phyloP scores from a whole-genome alignment of 2,797 vertebrate species.

The Carduelis carduelis region DNA sequence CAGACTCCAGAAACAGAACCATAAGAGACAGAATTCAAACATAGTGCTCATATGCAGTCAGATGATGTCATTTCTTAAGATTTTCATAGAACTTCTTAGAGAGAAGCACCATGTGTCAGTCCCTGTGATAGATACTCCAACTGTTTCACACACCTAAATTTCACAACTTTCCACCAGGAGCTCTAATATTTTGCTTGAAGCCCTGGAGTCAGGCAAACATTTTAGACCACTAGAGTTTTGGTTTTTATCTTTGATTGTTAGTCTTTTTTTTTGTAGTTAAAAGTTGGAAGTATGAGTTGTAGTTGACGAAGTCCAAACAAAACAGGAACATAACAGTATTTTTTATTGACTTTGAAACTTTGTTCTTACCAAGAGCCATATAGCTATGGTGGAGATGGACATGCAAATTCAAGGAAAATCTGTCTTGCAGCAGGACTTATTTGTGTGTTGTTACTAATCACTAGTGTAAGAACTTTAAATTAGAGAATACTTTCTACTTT shows the following conservation, averaged over 20 bases:
- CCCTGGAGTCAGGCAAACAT: background rate
- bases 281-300: background rate
- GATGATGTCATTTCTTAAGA: background rate
- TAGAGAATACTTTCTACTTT: background rate
- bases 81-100: background rate
- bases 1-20: background rate
- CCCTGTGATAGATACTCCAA: background rate
- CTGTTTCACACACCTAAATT: background rate
- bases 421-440: background rate
- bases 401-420: background rate
- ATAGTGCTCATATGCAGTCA: background rate
- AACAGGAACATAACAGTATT: background rate
- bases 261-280: background rate
- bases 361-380: background rate
- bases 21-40: background rate
- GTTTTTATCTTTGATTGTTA: background rate
- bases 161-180: background rate
- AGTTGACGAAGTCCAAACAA: background rate
- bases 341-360: background rate
- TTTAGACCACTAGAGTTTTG: background rate
- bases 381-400: background rate
- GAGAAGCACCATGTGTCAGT: background rate
- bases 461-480: background rate
- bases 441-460: background rate
- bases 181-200: background rate